phyloP scores from a whole-genome alignment of 2,113 vertebrate species.

The Neolamprologus brichardi region DNA sequence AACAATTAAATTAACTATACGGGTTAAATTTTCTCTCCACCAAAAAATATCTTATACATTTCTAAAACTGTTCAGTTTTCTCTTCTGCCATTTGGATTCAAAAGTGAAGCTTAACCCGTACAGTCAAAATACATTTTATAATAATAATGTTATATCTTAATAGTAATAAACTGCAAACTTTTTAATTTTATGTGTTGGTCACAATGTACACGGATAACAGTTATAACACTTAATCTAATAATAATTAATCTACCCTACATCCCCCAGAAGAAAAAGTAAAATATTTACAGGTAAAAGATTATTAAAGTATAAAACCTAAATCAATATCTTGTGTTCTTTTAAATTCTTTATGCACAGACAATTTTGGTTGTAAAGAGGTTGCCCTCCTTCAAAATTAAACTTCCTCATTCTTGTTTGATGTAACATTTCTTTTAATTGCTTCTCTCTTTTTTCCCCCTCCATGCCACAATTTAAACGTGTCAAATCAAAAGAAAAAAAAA shows the following conservation, averaged over 20 bases:
- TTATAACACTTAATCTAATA: background rate
- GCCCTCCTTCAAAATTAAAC: background rate
- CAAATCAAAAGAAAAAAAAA: background rate
- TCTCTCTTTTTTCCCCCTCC: background rate
- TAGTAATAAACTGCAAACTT: background rate
- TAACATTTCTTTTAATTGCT: background rate
- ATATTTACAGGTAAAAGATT: background rate
- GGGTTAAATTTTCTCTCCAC: background rate
- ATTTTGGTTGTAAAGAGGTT: background rate
- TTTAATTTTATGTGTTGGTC: background rate
- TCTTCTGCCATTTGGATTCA: background rate
- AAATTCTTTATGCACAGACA: background rate
- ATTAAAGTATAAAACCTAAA: background rate
- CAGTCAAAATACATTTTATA: background rate
- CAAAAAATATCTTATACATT: background rate
- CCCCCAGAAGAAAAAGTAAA: background rate
- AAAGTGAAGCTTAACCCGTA: background rate
- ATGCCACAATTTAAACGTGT: background rate
- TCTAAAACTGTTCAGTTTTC: background rate
- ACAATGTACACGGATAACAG: background rate
- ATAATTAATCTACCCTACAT: background rate
- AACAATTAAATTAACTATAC: background rate
- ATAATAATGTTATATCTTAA: background rate
- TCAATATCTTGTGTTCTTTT: background rate
- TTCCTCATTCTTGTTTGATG: background rate